These are phyloP conservation scores for Portunus trituberculatus DNA, from an alignment of 1,140 invertebrate species.

Conservation along the genomic window DNA sequence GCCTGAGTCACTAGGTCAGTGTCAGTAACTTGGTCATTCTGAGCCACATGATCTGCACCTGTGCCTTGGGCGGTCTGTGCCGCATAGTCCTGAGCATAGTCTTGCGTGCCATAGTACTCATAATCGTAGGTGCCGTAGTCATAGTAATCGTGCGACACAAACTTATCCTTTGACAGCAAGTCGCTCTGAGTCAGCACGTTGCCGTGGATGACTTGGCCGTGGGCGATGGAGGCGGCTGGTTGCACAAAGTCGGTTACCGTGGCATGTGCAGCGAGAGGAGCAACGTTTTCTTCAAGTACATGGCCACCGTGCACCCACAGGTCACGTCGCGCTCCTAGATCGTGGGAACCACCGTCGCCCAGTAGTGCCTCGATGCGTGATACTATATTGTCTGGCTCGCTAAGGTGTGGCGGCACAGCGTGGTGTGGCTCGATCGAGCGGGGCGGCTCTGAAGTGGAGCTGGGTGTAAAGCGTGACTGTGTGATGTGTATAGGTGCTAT, in stretches of 20 bases:
- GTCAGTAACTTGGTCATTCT: neutral
- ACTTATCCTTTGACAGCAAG: neutral
- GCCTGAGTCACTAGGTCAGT: neutral
- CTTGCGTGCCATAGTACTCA: neutral
- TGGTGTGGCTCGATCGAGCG: neutral
- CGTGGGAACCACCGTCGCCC: neutral
- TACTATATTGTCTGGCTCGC: neutral
- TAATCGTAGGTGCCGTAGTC: neutral
- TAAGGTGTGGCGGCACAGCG: neutral
- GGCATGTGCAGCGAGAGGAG: neutral
- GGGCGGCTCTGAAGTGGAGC: neutral
- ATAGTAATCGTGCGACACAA: neutral
- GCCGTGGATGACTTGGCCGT: neutral
- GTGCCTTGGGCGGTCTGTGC: neutral
- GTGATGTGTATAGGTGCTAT: neutral
- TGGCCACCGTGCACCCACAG: neutral
- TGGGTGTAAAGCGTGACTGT: neutral
- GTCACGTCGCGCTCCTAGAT: neutral
- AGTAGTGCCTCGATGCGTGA: neutral
- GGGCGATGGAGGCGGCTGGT: neutral
- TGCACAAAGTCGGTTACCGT: neutral
- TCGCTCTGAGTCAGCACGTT: neutral
- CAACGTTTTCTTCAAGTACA: neutral
- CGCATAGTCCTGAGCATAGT: conserved; percentile 5
- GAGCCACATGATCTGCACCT: neutral